Conservation (phyloP, 2,888 invertebrate species). For the Ligdia adustata region DNA sequence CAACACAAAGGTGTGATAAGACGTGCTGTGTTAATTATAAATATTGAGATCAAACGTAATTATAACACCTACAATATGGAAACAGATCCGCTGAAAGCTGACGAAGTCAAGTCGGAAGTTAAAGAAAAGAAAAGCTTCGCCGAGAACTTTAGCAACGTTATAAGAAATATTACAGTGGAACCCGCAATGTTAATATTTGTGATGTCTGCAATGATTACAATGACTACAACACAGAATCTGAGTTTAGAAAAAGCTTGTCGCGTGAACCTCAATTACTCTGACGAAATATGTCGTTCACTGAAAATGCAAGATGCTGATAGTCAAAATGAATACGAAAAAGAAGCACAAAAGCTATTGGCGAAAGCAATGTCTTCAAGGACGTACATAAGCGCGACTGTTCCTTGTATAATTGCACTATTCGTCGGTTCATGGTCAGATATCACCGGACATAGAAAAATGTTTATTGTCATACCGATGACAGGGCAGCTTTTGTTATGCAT, state of each 20-base stretch:
- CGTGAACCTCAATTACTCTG: conserved; percentile 89
- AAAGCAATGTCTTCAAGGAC: conserved; percentile 91
- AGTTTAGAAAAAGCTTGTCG: conserved; percentile 93
- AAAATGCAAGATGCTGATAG: conserved; percentile 85
- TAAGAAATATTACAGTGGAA: conserved; percentile 63
- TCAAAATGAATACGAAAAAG: conserved; percentile 77
- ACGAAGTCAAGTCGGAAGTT: conserved; percentile 18
- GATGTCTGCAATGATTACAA: conserved; percentile 70
- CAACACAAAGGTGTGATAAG: conserved; percentile 22
- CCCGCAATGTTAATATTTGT: conserved; percentile 60
- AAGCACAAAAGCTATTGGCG: conserved; percentile 88
- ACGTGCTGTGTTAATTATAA: conserved; percentile 2
- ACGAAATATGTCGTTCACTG: conserved; percentile 88
- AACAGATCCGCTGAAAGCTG: conserved; percentile 35
- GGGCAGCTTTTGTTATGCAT: conserved; percentile 89
- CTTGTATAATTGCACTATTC: conserved; percentile 90
- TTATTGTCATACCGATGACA: conserved; percentile 88
- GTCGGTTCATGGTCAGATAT: conserved; percentile 90
- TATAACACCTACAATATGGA: conserved; percentile 5
- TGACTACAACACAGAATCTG: conserved; percentile 90
- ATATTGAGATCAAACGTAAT: neutral
- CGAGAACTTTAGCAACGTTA: conserved; percentile 40
- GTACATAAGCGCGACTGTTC: conserved; percentile 90
- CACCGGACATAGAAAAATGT: conserved; percentile 87
- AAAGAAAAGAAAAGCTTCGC: conserved; percentile 40